Evolutionary conservation across 2,113 vertebrate species (phyloP), one percentile per base, ranked within the genome.

Genomic region (Baryphthengus martii): DNA sequence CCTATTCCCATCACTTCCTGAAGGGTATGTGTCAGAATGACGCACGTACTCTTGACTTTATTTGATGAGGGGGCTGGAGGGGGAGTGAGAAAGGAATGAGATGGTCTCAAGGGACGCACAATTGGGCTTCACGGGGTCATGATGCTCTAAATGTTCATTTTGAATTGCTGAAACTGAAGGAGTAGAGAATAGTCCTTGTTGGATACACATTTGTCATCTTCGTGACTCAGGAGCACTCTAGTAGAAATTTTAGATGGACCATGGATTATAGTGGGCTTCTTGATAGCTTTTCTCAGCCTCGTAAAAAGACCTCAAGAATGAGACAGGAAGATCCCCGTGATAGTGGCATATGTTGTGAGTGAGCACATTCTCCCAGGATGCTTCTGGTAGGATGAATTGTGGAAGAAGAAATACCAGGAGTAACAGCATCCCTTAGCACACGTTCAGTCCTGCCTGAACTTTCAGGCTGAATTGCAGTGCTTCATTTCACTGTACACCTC

Each of bases 1-100:
- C 97, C 94, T 77, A 29, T 97, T 97, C 95, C 93, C 95, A 96
- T 95, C 84, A 84, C 96, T 96, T 96, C 96, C 92, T 94, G 78
- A 85, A 88, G 95, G 77, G 39, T 75, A 81, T 83, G 93, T 96
- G 95, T 96, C 95, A 93, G 90, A 97, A 91, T 97, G 95, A 95
- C 94, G 96, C 91, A 95, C 80, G 3, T 85, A 89, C 40, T 61
- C 92, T 29, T 58, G 84, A 70, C 94, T 86, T 88, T 77, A 47
- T 95, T 92, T 89, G 94, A 81, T 80, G 83, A 93, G 85, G 83
- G 68, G 82, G 68, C 70, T 6, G 17, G 23, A 82, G 68, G 58
- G 89, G 70, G 91, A 85, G 47, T 1, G 25, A 85, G 89, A 91
- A 88, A 95, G 71, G 89, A 95, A 95, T 96, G 94, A 92, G 93